Evolutionary conservation across 64 coral and sea anemone species (phyloP).

Genomic region (Stichodactyla mertensii): DNA sequence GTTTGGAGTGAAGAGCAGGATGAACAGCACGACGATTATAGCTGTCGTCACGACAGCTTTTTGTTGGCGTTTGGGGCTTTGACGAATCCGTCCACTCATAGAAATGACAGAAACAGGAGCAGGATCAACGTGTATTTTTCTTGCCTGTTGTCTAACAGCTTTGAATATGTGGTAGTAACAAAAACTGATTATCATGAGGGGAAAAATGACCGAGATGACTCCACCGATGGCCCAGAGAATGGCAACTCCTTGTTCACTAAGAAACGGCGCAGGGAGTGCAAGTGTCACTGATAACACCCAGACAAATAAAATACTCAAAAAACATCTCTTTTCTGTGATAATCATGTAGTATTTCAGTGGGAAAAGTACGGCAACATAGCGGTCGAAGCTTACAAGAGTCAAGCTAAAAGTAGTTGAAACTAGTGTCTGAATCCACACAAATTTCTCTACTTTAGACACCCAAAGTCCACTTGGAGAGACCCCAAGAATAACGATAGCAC

Average conservation of each 20-base stretch:
- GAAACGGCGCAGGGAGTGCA: background rate
- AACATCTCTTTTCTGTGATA: constrained; percentile 32
- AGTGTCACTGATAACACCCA: constrained; percentile 27
- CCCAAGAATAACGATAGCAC: background rate
- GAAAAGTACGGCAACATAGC: constrained; percentile 27
- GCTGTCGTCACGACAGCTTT: constrained; percentile 6
- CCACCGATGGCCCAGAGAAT: constrained; percentile 26
- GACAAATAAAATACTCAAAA: constrained; percentile 8
- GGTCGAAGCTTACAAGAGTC: constrained; percentile 46
- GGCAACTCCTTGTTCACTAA: background rate
- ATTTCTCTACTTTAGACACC: constrained; percentile 32
- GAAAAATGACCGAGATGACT: constrained; percentile 33
- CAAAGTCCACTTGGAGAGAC: constrained; percentile 14
- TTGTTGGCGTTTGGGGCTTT: constrained; percentile 24
- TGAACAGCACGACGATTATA: constrained; percentile 1
- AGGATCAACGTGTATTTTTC: background rate
- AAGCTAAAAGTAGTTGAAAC: constrained; percentile 30
- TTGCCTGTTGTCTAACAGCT: constrained; percentile 41
- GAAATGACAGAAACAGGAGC: background rate
- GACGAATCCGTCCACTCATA: constrained; percentile 16
- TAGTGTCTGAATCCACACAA: constrained; percentile 48
- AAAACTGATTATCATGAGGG: constrained; percentile 29
- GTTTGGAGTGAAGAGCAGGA: constrained; percentile 10
- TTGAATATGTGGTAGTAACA: constrained; percentile 51
- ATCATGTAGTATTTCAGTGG: constrained; percentile 36